phyloP scores from a whole-genome alignment of 2,797 vertebrate species.

The Syngnathus acus region DNA sequence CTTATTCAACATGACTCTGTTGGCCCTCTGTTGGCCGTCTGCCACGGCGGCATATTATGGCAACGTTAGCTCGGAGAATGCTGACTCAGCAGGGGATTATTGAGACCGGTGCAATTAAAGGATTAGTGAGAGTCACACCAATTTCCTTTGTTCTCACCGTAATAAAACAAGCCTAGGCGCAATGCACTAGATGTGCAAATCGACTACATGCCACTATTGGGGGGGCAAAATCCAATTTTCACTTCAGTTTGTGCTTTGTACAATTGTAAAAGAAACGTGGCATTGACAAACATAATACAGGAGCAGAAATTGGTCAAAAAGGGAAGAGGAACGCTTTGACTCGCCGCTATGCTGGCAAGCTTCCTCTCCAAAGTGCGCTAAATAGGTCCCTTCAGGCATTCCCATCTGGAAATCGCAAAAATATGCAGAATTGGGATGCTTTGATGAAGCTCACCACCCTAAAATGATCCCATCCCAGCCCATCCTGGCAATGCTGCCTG shows the following conservation, averaged over 20 bases:
- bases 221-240: not conserved
- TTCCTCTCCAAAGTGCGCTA: not conserved
- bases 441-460: not conserved
- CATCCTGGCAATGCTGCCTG: not conserved
- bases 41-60: not conserved
- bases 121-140: constrained; percentile 1
- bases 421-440: not conserved
- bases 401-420: not conserved
- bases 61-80: not conserved
- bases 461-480: not conserved
- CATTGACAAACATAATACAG: not conserved
- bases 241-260: not conserved
- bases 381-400: not conserved
- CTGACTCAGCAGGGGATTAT: constrained; percentile 1
- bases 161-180: not conserved
- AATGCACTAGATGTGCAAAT: not conserved
- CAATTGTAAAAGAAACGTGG: not conserved
- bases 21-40: too few relatives aligned
- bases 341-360: not conserved
- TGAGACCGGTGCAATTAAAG: constrained; percentile 3
- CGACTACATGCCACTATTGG: not conserved
- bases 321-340: not conserved
- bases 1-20: too few relatives aligned
- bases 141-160: not conserved
- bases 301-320: not conserved